Base-by-base conservation (phyloP, 2,797 vertebrate genomes). In the Eurystomus glaucurus region DNA sequence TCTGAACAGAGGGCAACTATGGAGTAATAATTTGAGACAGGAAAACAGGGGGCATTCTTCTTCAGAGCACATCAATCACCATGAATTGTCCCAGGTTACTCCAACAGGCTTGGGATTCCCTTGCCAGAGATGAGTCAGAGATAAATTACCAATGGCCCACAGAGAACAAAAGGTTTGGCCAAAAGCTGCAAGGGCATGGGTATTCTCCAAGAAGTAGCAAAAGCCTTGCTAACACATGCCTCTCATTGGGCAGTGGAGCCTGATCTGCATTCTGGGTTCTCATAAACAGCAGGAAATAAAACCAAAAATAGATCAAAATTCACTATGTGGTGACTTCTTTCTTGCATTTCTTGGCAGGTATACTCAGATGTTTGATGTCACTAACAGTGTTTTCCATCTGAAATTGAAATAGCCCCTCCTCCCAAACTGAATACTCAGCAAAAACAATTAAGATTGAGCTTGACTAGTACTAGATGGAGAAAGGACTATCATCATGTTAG, bases 231-330 rank as follows among this genome's bases (percentile, higher is more conserved):
- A 94, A 83, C 61, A 74, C 82, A 92, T 80, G 90, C 46, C 28
- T 96, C 72, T 77, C 21, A 0, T 39, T 66, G 85, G 85, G 95
- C 16, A 33, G 48, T 75, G 61, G 48, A 87, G 91, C 33, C 41
- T 76, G 79, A 70, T 85, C 74, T 85, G 61, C 75, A 64, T 93
- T 97, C 89, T 64, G 85, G 61, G 64, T 95, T 95, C 87, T 94
- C 81, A 96, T 68, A 87, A 94, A 75, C 71, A 92, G 93, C 89
- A 97, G 84, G 92, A 95, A 97, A 89, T 89, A 85, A 94, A 95
- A 88, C 19, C 58, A 94, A 86, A 94, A 92, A 97, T 89, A 95
- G 91, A 95, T 91, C 64, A 94, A 74, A 89, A 95, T 90, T 94
- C 89, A 75, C 57, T 91, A 39, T 46, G 55, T 88, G 71, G 45